Evolutionary conservation across 2,888 invertebrate species (phyloP).

Genomic region (Mycogona germanica): DNA sequence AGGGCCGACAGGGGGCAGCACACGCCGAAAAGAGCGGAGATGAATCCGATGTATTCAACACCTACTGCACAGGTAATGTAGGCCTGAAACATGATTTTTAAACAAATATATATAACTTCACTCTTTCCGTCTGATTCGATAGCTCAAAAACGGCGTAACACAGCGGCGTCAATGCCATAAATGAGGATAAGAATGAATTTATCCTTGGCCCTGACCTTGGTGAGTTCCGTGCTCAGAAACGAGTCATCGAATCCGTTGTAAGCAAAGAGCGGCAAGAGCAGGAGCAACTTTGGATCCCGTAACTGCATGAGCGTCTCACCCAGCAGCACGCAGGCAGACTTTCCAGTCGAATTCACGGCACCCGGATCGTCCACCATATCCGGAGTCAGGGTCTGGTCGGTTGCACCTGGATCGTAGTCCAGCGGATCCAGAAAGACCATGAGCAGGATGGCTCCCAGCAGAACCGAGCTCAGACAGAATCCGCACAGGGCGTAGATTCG

Average conservation of each 20-base stretch:
- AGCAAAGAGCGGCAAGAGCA: slow-evolving; percentile 85
- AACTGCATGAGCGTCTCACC: slow-evolving; percentile 85
- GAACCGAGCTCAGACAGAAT: slow-evolving; percentile 75
- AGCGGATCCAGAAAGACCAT: slow-evolving; percentile 80
- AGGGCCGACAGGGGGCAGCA: slow-evolving; percentile 34
- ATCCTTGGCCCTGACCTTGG: slow-evolving; percentile 38
- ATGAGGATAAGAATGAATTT: too few species aligned
- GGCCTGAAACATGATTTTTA: slow-evolving; percentile 20
- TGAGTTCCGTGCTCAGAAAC: slow-evolving; percentile 66
- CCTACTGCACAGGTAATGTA: slow-evolving; percentile 20
- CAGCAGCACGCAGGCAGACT: slow-evolving; percentile 64
- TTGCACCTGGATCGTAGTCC: not conserved
- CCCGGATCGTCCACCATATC: too few species aligned
- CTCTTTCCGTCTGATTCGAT: too few species aligned
- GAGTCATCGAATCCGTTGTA: slow-evolving; percentile 98
- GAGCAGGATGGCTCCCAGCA: slow-evolving; percentile 73
- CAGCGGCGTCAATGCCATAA: too few species aligned
- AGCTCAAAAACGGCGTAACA: too few species aligned
- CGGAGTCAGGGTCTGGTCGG: too few species aligned
- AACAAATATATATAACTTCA: too few species aligned
- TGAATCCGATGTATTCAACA: slow-evolving; percentile 36
- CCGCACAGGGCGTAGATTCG: slow-evolving; percentile 81
- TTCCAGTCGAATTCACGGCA: slow-evolving; percentile 13
- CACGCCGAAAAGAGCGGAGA: slow-evolving; percentile 37
- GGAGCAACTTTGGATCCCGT: slow-evolving; percentile 78